Evolutionary conservation across 2,797 vertebrate species (phyloP), one percentile per base, ranked within the genome.

Genomic region (Amblyraja radiata): DNA sequence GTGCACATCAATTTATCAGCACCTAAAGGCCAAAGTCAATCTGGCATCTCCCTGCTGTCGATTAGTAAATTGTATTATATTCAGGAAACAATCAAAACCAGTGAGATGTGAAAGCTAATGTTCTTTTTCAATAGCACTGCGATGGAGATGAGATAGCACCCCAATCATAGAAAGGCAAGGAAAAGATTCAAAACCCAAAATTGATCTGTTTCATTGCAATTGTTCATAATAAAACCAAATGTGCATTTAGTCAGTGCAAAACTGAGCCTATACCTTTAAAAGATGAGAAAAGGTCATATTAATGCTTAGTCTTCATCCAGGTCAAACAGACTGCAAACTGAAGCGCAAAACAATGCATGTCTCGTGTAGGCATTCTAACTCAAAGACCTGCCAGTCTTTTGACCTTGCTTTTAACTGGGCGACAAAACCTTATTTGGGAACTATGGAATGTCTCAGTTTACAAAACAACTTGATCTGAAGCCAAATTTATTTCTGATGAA

Each of bases 1-100:
- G 71, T 76, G 81, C 32, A 88, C 63, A 23, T 68, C 84, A 88
- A 88, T 88, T 88, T 88, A 88, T 88, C n/a, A 68, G 61, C 61
- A 88, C 61, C 84, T 68, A 68, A 88, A 68, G 61, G 63, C 16
- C 63, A 68, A 1, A 88, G 6, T 21, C n/a, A 68, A 88, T 65
- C 84, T 36, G 63, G n/a, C n/a, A 68, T 88, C 61, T 88, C 16
- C 61, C 63, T 88, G 61, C 61, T 88, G 84, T n/a, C n/a, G 84
- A 68, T 32, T 32, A 36, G 16, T 88, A 88, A 88, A 21, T 68
- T 88, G 84, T 65, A 88, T 65, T 65, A 65, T 63, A 88, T n/a
- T 63, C 14, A 88, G 63, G 16, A 68, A 68, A 88, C 13, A 63
- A 86, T 63, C 25, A 23, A 5, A 61, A 9, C n/a, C n/a, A 63